Conservation (phyloP, 2,797 vertebrate genomes). For the Phataginus tricuspis region DNA sequence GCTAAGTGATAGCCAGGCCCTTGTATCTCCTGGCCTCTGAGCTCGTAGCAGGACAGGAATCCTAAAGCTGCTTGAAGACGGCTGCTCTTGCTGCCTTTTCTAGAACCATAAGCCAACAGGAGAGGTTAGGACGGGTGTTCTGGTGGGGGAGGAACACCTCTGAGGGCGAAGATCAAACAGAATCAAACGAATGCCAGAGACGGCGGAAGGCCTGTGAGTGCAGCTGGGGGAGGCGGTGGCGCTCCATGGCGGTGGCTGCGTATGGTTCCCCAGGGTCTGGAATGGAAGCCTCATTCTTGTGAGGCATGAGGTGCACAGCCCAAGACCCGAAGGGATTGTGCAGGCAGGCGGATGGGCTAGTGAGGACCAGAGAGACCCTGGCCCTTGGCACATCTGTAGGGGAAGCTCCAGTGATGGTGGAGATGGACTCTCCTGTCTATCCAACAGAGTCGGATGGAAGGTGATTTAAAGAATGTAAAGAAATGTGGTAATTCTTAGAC, state of each 20-base stretch:
- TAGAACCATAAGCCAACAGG: not conserved
- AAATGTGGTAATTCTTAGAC: not conserved
- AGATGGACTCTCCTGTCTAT: not conserved
- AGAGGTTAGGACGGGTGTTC: not conserved
- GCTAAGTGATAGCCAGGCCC: not conserved
- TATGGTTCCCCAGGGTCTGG: not conserved
- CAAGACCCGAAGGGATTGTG: not conserved
- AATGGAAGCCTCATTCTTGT: not conserved
- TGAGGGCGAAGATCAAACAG: not conserved
- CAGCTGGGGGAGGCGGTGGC: not conserved
- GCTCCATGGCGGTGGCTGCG: not conserved
- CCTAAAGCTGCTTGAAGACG: not conserved
- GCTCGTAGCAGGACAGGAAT: not conserved
- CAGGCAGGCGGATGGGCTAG: not conserved
- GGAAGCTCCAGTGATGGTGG: not conserved
- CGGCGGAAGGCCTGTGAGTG: not conserved
- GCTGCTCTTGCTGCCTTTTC: not conserved
- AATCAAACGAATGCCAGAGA: not conserved
- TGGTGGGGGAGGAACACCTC: not conserved
- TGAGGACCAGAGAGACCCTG: not conserved
- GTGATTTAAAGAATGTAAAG: not conserved
- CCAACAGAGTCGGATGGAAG: not conserved
- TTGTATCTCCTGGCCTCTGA: not conserved
- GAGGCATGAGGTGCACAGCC: not conserved
- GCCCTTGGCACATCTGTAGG: not conserved